Base-by-base conservation (phyloP, 2,797 vertebrate species). In the Poecilia wingei region DNA sequence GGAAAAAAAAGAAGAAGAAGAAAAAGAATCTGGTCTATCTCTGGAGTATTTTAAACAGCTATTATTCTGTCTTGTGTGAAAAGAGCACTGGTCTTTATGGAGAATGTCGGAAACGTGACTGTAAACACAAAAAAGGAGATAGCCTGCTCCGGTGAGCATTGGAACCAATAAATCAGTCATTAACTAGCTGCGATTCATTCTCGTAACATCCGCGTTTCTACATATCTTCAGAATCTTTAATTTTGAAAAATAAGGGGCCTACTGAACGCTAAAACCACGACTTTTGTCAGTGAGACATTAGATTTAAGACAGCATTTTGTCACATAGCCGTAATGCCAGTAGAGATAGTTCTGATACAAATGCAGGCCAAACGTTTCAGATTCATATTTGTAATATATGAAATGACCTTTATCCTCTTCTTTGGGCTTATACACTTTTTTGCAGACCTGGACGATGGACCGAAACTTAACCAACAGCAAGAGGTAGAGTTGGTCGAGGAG, bases 41-140 rank as follows among this genome's bases (percentile, higher is more conserved):
- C 89, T 77, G 87, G 83, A 69, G 85, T 72, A 82, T 79, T 79
- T 88, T 92, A 83, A 76, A 82, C 43, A 59, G 71, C 59, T 81
- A 90, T 94, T 74, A 88, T 79, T 86, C 92, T 91, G 86, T 86
- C 79, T 64, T 81, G 84, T 87, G 85, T 91, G 87, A 92, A 89
- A 92, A 84, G 78, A 88, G 90, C 49, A 81, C 85, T 51, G 59
- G 76, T 83, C 80, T 86, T 89, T 81, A 85, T 84, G 78, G 59
- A 84, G 77, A 61, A 41, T n/a, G 82, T 61, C 79, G 90, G 94
- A 94, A 92, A 89, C 4, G 49, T 46, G 85, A 82, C 53, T 90
- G 47, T 84, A 93, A 93, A 92, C 90, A 92, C 59, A 39, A 74
- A 53, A 77, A 71, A 84, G 5, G 82, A 82, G 66, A 10, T 9